Conservation (phyloP, 2,113 vertebrate species). For the Aegypius monachus region DNA sequence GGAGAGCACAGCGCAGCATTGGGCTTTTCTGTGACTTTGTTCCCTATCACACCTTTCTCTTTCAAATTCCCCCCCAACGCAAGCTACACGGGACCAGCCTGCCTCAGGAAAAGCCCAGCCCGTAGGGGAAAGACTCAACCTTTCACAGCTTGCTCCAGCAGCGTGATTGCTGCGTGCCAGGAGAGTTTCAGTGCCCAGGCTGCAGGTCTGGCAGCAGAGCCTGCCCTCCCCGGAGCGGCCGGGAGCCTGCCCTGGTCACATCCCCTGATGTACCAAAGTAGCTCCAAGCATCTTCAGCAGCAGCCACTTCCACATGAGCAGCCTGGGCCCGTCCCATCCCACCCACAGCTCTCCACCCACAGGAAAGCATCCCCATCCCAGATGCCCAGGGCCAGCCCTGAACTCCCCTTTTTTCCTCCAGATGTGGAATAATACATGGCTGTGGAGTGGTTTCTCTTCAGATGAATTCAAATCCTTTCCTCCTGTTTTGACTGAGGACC, state of each 20-base stretch:
- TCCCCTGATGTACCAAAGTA: neutral
- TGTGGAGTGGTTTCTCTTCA: neutral
- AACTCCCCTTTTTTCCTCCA: neutral
- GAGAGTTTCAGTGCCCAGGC: neutral
- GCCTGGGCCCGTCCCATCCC: neutral
- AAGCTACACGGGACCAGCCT: fast-evolving
- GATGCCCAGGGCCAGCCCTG: neutral
- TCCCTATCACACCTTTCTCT: neutral
- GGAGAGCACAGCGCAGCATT: neutral
- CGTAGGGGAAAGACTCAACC: no score
- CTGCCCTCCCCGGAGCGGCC: neutral
- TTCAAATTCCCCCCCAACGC: neutral
- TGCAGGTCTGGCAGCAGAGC: neutral
- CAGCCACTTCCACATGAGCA: neutral
- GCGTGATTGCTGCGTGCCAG: fast-evolving
- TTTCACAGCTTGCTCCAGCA: neutral
- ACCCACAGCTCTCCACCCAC: neutral
- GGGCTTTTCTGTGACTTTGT: neutral
- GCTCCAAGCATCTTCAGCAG: neutral
- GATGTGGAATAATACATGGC: neutral
- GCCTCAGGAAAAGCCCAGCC: neutral
- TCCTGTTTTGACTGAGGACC: constrained; percentile 1
- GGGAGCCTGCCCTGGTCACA: neutral
- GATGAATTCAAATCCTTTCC: neutral
- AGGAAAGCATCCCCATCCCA: neutral